Evolutionary conservation across 2,113 vertebrate genomes (phyloP), one percentile per base, ranked within the genome.

Genomic region (Rhagologus leucostigma): DNA sequence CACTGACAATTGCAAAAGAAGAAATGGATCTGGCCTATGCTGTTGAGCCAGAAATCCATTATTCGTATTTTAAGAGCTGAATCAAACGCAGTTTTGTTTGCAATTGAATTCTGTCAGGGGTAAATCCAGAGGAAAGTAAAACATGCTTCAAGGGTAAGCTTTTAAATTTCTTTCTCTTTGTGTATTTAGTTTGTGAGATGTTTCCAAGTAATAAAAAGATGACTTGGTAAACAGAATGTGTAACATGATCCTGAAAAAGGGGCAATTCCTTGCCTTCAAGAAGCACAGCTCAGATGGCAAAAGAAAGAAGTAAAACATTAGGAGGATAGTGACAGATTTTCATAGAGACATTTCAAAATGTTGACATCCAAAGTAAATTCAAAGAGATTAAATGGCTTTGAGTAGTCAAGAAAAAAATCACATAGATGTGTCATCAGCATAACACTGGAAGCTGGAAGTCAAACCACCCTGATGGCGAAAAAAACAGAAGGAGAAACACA

Each of bases 341-440:
- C 57, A 82, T 32, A 62, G 65, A 92, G 65, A 79, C 42, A 52
- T 91, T 95, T 95, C 74, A 96, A 87, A 96, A 93, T 76, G 80
- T 87, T 96, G 96, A 95, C 86, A 76, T 84, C 69, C n/a, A 57
- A 65, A 95, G 42, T 77, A 95, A 79, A 93, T 81, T 89, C 89
- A 65, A 83, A 84, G 90, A 96, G 59, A 96, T 88, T 94, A 94
- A 95, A 70, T 87, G 84, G 69, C 79, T 96, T 82, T 92, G 60
- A 73, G 84, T 73, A 92, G 88, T 93, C 77, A 93, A 89, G 73
- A 78, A 81, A 91, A 87, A 93, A 87, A 89, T 47, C 92, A 55
- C 44, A 74, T 7, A 53, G 57, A 75, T 87, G 64, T 89, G 77
- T 89, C 90, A 92, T 37, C 89, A 84, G 80, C 53, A 79, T 73